Evolutionary conservation across 2,797 vertebrate genomes (phyloP).

Genomic region (Otus scops): DNA sequence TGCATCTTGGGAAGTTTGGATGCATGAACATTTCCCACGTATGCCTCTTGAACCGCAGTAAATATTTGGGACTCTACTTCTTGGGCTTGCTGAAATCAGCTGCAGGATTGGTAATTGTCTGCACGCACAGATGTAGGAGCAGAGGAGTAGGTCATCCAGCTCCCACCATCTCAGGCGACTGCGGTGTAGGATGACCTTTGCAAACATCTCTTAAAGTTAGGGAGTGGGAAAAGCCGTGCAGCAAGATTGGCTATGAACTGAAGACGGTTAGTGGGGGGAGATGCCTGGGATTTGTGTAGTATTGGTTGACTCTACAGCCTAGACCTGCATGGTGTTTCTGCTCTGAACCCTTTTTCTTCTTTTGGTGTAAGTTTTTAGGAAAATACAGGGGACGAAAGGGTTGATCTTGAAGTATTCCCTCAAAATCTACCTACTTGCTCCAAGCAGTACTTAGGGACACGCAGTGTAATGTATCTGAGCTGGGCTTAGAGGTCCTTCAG

Average conservation of each 20-base stretch:
- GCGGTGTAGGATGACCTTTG: neutral
- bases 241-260: neutral
- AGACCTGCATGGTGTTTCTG: neutral
- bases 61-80: neutral
- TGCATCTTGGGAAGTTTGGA: neutral
- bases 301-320: neutral
- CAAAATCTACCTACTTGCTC: neutral
- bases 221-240: neutral
- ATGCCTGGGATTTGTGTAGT: neutral
- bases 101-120: rapidly evolving
- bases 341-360: neutral
- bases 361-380: neutral
- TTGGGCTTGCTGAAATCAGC: neutral
- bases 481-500: neutral
- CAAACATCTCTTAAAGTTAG: neutral
- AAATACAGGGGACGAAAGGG: rapidly evolving
- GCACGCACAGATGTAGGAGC: neutral
- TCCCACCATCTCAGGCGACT: rapidly evolving
- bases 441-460: neutral
- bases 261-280: neutral
- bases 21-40: neutral
- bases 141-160: neutral
- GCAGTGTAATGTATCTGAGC: neutral
- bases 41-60: neutral
- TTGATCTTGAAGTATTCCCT: neutral